Percentiles rank a stretch among this genome's conserved stretches.
Conservation (phyloP, 2,888 invertebrate species). For the Cancer borealis region DNA sequence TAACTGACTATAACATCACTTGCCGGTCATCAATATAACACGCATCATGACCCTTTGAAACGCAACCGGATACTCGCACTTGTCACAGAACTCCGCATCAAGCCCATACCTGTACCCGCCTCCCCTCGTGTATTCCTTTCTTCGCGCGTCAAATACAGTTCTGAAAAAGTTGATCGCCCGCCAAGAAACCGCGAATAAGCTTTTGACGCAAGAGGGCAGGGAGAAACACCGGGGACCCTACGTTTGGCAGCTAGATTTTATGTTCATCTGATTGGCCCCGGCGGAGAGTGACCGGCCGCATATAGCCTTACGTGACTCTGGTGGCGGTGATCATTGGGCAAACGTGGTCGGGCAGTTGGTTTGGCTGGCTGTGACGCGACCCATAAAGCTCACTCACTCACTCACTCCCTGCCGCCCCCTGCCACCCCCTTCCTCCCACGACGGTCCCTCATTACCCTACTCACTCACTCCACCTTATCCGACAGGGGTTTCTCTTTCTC, state of each 20-base stretch:
- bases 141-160: slow-evolving; percentile 7
- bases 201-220: slow-evolving; percentile 1
- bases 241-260: background rate
- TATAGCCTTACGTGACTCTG: slow-evolving; percentile 8
- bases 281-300: background rate
- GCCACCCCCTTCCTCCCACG: background rate
- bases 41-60: background rate
- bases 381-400: background rate
- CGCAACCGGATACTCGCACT: background rate
- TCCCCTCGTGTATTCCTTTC: background rate
- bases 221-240: background rate
- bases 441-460: slow-evolving; percentile 22
- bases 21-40: slow-evolving; percentile 5
- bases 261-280: slow-evolving; percentile 21
- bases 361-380: background rate
- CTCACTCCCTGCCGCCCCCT: no score
- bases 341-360: background rate
- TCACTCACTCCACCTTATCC: slow-evolving; percentile 24
- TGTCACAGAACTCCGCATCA: background rate
- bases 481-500: background rate
- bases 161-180: background rate
- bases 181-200: background rate
- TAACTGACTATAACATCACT: background rate
- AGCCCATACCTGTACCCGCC: background rate
- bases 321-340: slow-evolving; percentile 21